Evolutionary conservation across 2,888 invertebrate species (phyloP).

Genomic region (Diaphora mendica): DNA sequence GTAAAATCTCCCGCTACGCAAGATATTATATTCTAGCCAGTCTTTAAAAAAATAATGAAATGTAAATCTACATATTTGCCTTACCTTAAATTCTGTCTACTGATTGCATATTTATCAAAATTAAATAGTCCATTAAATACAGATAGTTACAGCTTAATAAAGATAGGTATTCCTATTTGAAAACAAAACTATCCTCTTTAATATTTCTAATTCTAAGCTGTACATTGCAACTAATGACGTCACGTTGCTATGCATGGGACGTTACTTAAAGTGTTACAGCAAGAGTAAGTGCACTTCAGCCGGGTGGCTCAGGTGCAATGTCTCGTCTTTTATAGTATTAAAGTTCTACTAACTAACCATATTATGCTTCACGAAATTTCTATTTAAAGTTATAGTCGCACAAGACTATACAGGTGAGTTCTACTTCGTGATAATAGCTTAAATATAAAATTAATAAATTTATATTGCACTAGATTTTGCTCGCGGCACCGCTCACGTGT

Average conservation of each 20-base stretch:
- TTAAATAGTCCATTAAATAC: not conserved
- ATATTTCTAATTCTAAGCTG: not conserved
- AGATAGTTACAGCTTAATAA: not conserved
- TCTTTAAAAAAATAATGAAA: too few relatives aligned
- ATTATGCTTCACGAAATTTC: not conserved
- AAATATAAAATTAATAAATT: too few relatives aligned
- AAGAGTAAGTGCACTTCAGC: not conserved
- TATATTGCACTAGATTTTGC: too few relatives aligned
- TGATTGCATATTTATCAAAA: not conserved
- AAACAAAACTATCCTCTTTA: not conserved
- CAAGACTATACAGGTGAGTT: not conserved
- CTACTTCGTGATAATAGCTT: not conserved
- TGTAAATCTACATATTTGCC: too few relatives aligned
- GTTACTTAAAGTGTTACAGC: not conserved
- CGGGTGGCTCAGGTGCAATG: not conserved
- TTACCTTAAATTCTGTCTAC: not conserved
- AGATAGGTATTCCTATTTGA: too few relatives aligned
- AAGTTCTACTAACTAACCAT: not conserved
- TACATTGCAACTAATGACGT: not conserved
- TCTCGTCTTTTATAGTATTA: not conserved
- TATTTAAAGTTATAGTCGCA: not conserved
- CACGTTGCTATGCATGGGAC: not conserved
- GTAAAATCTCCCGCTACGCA: too few relatives aligned
- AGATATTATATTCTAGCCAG: too few relatives aligned
- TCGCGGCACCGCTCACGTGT: too few relatives aligned